Base-by-base conservation (phyloP, 2,113 vertebrate species). In the Platysternon megacephalum region DNA sequence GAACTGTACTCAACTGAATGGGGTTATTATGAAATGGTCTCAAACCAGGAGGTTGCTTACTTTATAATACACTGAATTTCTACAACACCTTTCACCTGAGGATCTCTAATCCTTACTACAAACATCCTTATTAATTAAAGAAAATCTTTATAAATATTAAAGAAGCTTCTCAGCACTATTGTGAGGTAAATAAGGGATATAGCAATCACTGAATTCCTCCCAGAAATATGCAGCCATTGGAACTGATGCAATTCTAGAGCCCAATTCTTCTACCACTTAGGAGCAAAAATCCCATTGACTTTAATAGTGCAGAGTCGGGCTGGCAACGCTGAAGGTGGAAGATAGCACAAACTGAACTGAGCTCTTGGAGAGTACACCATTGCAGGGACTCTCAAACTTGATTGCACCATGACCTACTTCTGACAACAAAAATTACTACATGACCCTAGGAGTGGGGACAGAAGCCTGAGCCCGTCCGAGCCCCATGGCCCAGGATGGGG, bases 101-200 rank as follows among this genome's bases (percentile, higher is more conserved):
- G 88, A 80, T 58, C 91, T 81, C 94, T 85, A 68, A 16, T 90
- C 32, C 53, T n/a, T 68, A 68, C 32, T 82, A 86, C 78, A 94
- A 19, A 96, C 49, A 82, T 55, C 16, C 1, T 80, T 86, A 55
- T 89, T 85, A 81, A 87, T 83, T 85, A 88, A 84, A 93, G 92
- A 91, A 90, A 92, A 93, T n/a, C 80, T 82, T 79, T 42, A 91
- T 53, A 44, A 76, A 76, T 89, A 61, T 72, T 19, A 44, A 81
- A 88, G 19, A 42, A 7, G 16, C 21, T 86, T 81, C 28, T n/a
- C 53, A 81, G 24, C 11, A 3, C 32, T 94, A 42, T 68, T 76
- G 21, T 93, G 49, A 48, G 49, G 28, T 85, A 94, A 88, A 68
- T 10, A 74, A 85, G 49, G 88, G 79, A 5, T 86, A 74, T 82